These are phyloP conservation scores for Pithys albifrons DNA, from an alignment of 2,113 vertebrate species.

Conservation along the genomic window DNA sequence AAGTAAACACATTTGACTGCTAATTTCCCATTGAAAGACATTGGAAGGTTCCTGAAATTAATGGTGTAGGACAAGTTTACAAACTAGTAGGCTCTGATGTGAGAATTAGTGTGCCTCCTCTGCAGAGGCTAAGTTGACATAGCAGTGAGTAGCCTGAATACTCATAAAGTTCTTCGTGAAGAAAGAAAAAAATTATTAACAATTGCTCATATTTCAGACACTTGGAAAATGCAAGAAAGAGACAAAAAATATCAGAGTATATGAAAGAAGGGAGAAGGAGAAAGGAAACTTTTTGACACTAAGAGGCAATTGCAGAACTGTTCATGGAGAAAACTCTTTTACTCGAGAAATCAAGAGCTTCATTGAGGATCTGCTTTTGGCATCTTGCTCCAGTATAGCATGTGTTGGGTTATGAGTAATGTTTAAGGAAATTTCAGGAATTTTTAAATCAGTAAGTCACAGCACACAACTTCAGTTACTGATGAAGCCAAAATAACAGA, in stretches of 20 bases:
- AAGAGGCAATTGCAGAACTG: background rate
- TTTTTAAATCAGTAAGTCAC: background rate
- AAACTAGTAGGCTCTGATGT: conserved; percentile 68
- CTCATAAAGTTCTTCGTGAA: background rate
- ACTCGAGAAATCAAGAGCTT: background rate
- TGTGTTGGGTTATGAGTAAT: background rate
- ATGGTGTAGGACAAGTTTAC: conserved; percentile 66
- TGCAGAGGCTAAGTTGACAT: conserved; percentile 12
- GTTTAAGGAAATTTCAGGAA: background rate
- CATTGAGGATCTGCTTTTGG: background rate
- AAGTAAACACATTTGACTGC: conserved; percentile 58
- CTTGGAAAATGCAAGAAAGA: background rate
- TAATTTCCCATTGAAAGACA: conserved; percentile 62
- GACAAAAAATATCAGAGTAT: background rate
- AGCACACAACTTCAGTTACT: background rate
- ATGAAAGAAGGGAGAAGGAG: background rate
- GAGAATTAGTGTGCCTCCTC: conserved; percentile 57
- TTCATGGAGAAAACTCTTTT: background rate
- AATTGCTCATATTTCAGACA: background rate
- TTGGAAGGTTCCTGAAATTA: conserved; percentile 59
- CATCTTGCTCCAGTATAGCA: background rate
- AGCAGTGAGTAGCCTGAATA: background rate
- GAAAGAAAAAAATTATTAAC: background rate
- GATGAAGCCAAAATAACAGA: background rate
- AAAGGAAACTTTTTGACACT: background rate